A percentile compares a stretch with the other conserved stretches of the same genome.
These are phyloP conservation scores for Holacanthus passer DNA, from an alignment of 2,113 vertebrate species.

Conservation along the genomic window DNA sequence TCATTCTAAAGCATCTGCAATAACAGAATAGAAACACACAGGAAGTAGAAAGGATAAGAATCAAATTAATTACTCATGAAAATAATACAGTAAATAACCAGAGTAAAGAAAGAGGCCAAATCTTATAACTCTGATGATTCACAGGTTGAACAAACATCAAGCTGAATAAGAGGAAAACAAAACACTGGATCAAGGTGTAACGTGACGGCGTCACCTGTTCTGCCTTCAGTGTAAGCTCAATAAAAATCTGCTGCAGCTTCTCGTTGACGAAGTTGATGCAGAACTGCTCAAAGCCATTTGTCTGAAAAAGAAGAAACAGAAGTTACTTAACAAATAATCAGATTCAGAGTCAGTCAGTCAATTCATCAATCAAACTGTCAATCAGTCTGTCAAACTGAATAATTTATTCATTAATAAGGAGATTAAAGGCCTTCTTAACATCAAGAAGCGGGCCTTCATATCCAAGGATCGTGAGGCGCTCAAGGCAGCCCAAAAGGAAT, in stretches of 20 bases:
- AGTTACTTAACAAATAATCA: background rate
- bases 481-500: too few species aligned
- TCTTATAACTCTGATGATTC: too few species aligned
- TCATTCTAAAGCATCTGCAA: too few species aligned
- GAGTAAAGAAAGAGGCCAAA: too few species aligned
- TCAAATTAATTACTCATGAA: background rate
- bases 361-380: background rate
- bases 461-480: too few species aligned
- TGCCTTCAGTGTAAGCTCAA: constrained; percentile 88
- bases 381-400: background rate
- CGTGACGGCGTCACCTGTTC: constrained; percentile 82
- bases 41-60: background rate
- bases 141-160: too few species aligned
- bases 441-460: too few species aligned
- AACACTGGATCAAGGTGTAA: background rate
- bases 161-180: too few species aligned
- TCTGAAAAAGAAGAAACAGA: constrained; percentile 60
- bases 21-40: background rate
- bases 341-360: background rate
- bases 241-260: constrained; percentile 91
- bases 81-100: background rate
- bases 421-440: too few species aligned
- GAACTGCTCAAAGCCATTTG: constrained; percentile 89
- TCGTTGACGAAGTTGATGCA: constrained; percentile 91
- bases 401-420: too few species aligned